Percentiles rank a stretch among this genome's conserved stretches.
Conservation (phyloP, 1,140 invertebrate genomes). For the Cyclina sinensis region DNA sequence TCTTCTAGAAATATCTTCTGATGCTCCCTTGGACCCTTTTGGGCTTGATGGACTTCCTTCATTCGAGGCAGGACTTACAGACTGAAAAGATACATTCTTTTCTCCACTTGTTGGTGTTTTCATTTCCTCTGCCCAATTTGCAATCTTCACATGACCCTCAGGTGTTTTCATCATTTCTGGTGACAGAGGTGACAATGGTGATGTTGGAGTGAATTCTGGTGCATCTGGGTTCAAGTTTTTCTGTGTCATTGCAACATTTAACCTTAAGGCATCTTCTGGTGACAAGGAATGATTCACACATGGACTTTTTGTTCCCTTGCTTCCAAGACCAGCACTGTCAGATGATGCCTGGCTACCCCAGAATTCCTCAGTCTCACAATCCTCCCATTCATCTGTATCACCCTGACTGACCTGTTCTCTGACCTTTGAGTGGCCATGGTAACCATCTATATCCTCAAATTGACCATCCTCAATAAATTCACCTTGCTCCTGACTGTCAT, state of each 20-base stretch:
- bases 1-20: conserved; percentile 54
- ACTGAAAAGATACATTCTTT: conserved; percentile 52
- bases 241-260: neutral
- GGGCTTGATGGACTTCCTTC: conserved; percentile 18
- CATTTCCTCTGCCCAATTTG: conserved; percentile 67
- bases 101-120: conserved; percentile 60
- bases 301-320: conserved; percentile 61
- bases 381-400: conserved; percentile 71
- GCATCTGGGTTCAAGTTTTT: conserved; percentile 70
- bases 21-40: conserved; percentile 35
- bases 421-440: conserved; percentile 12
- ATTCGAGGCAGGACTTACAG: conserved; percentile 50
- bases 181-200: conserved; percentile 61
- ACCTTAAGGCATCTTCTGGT: conserved; percentile 53
- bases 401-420: conserved; percentile 52
- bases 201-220: conserved; percentile 68
- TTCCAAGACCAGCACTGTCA: conserved; percentile 52
- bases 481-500: conserved; percentile 45
- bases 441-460: conserved; percentile 59
- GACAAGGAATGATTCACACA: conserved; percentile 57
- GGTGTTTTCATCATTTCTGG: conserved; percentile 71
- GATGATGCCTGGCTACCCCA: conserved; percentile 35
- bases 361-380: conserved; percentile 67
- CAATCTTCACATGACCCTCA: conserved; percentile 66
- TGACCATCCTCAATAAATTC: conserved; percentile 69